A percentile compares a stretch with the other conserved stretches of the same genome.
Conservation (phyloP, 2,797 vertebrate genomes). For the Hydrophis major region DNA sequence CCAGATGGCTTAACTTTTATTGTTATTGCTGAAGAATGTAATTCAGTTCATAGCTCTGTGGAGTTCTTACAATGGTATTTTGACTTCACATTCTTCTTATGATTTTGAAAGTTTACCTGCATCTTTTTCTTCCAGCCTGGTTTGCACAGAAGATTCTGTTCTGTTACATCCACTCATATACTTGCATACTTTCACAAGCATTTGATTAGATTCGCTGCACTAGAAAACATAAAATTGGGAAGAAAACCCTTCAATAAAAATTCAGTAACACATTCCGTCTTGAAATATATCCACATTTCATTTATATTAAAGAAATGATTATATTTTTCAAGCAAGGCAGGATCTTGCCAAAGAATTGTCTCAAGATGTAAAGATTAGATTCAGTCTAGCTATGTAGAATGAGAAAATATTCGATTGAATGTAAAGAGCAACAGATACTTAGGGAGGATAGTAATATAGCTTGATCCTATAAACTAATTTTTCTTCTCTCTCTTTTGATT, state of each 20-base stretch:
- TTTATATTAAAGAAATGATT: background rate
- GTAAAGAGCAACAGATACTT: background rate
- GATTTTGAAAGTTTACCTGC: conserved; percentile 38
- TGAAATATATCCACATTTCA: background rate
- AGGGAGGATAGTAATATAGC: background rate
- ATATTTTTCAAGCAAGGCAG: background rate
- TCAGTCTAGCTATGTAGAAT: background rate
- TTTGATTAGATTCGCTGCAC: conserved; percentile 3
- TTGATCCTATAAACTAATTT: background rate
- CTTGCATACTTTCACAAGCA: background rate
- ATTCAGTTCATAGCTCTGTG: conserved; percentile 28
- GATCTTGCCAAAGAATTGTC: background rate
- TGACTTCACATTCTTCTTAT: conserved; percentile 21
- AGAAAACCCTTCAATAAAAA: background rate
- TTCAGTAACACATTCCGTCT: background rate
- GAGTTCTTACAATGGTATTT: conserved; percentile 32
- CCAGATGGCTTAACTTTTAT: conserved; percentile 31
- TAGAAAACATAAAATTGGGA: background rate
- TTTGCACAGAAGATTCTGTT: conserved; percentile 10
- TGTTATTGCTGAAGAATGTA: conserved; percentile 38
- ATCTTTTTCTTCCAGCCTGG: background rate
- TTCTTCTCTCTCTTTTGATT: background rate
- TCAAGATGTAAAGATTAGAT: background rate
- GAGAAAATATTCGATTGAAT: background rate
- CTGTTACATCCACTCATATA: background rate